Conservation (phyloP, 2,113 vertebrate genomes). For the Azemiops feae region DNA sequence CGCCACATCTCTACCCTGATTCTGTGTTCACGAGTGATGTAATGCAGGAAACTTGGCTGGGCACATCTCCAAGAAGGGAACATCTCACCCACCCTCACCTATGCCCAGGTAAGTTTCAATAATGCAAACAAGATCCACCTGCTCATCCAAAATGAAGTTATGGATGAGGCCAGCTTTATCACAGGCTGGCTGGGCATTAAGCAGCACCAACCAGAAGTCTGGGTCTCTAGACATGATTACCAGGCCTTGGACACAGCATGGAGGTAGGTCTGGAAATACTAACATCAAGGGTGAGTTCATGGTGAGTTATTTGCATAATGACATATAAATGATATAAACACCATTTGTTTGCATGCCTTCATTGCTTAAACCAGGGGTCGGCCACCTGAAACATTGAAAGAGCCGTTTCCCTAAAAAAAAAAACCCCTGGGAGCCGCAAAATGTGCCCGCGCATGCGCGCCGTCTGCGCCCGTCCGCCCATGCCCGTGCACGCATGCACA, state of each 20-base stretch:
- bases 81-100: neutral
- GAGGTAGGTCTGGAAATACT: neutral
- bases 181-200: neutral
- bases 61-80: neutral
- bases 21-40: neutral
- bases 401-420: too few species aligned
- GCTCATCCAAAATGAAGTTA: neutral
- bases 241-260: neutral
- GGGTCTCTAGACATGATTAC: neutral
- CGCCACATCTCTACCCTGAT: neutral
- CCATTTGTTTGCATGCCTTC: neutral
- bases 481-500: too few species aligned
- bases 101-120: neutral
- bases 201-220: neutral
- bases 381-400: too few species aligned
- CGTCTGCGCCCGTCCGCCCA: too few species aligned
- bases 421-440: too few species aligned
- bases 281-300: neutral
- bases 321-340: neutral
- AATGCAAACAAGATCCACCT: neutral
- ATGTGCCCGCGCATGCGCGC: too few species aligned
- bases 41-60: neutral
- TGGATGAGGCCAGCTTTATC: neutral
- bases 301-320: neutral
- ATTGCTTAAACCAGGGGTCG: too few species aligned